Base-by-base conservation (phyloP, 2,113 vertebrate genomes). In the Phalacrocorax brasilianus region DNA sequence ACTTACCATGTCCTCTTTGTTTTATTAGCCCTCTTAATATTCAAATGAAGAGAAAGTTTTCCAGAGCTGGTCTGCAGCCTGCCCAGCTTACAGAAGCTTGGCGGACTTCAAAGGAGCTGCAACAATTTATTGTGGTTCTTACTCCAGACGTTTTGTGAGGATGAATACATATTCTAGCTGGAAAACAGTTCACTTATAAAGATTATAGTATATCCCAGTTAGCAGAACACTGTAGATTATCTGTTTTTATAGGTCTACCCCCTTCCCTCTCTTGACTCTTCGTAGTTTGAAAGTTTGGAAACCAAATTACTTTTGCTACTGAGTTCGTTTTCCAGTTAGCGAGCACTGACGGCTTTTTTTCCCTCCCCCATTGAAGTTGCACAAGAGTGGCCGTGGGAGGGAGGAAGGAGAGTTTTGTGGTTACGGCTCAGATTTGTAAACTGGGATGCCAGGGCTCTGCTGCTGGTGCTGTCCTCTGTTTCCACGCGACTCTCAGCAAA, bases 11-110 rank as follows among this genome's bases (percentile, higher is more conserved):
- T 91, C 84, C 59, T 90, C 65, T 70, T 78, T 94, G 70, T 93
- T 94, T 94, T 93, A 93, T 86, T 77, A 80, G 79, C 72, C 26
- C 35, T 88, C 74, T 91, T 91, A 92, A 76, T 86, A 95, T 90
- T 93, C 82, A 96, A 87, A 93, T 89, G 67, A 97, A 74, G 61
- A 72, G 76, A 95, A 92, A 88, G 73, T 93, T 96, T 93, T 94
- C 85, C 75, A 93, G 86, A 90, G 65, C 72, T 1, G 5, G 16
- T 78, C 77, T 68, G 81, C 55, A 84, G 82, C 72, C 49, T 87
- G 73, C 70, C n/a, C 45, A 87, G 85, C 66, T 76, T 62, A 33
- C 74, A 93, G 72, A 71, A 91, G 12, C 21, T 88, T 95, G 82
- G 72, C 9, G 0, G 50, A 74, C 67, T 95, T 95, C 88, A 96